phyloP scores from a whole-genome alignment of 2,797 vertebrate genomes.

The Nannoperca australis region DNA sequence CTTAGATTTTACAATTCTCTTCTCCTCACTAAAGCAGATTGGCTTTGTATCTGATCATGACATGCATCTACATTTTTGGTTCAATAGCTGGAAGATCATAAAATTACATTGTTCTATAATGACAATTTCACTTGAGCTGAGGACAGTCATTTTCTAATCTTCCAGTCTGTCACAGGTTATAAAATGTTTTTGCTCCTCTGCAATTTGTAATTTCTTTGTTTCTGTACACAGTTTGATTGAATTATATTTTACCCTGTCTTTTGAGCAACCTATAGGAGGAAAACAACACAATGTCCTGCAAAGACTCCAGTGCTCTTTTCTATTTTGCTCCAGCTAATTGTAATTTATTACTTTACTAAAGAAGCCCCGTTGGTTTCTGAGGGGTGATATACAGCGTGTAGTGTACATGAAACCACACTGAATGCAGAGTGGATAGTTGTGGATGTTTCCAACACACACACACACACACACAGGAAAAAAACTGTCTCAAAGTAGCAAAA shows the following conservation, averaged over 20 bases:
- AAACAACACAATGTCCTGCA: background rate
- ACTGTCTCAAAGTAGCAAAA: background rate
- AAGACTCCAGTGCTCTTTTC: background rate
- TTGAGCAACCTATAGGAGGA: background rate
- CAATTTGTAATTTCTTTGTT: background rate
- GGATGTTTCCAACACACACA: background rate
- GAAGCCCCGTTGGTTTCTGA: background rate
- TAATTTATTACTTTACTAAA: background rate
- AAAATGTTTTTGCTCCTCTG: background rate
- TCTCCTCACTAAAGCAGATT: background rate
- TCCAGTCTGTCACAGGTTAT: background rate
- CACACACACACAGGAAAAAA: background rate
- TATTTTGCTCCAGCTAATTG: background rate
- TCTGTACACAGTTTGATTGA: background rate
- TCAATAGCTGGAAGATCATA: background rate
- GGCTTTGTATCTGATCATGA: background rate
- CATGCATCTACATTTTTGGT: background rate
- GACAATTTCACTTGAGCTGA: background rate
- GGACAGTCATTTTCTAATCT: background rate
- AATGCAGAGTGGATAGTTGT: background rate
- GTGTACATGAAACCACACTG: background rate
- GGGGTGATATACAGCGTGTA: background rate
- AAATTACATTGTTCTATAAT: background rate
- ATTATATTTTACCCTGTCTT: background rate
- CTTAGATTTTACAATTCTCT: background rate